These are phyloP conservation scores for Eupithecia inturbata DNA, from an alignment of 2,888 invertebrate species.

Conservation along the genomic window DNA sequence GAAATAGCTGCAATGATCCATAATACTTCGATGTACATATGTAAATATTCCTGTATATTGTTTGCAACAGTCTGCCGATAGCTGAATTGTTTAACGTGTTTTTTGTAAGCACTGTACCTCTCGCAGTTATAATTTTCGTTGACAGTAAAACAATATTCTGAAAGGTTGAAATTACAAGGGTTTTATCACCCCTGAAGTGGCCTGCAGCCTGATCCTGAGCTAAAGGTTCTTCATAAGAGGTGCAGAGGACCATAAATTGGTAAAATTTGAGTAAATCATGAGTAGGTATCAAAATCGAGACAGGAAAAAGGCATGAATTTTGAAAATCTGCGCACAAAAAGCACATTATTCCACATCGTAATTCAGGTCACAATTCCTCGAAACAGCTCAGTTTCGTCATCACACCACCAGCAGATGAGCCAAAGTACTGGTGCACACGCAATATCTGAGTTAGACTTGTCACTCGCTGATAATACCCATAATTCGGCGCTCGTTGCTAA, in stretches of 20 bases:
- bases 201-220: background rate
- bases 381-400: slow-evolving; percentile 34
- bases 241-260: background rate
- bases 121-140: no score
- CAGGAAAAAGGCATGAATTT: background rate
- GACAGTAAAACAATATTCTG: no score
- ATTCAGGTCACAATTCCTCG: slow-evolving; percentile 32
- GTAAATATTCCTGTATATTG: background rate
- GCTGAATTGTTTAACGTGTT: background rate
- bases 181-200: background rate
- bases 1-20: background rate
- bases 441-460: slow-evolving; percentile 54
- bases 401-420: slow-evolving; percentile 25
- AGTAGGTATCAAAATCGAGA: background rate
- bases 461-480: slow-evolving; percentile 40
- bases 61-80: background rate
- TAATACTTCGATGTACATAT: background rate
- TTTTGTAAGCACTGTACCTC: background rate
- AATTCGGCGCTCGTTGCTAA: slow-evolving; percentile 27
- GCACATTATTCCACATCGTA: slow-evolving; percentile 25
- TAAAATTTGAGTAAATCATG: no score
- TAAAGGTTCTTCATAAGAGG: background rate
- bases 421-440: slow-evolving; percentile 56
- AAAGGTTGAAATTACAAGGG: background rate
- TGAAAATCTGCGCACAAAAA: background rate